Conservation (phyloP, 1,140 invertebrate genomes). For the Cotesia typhae region DNA sequence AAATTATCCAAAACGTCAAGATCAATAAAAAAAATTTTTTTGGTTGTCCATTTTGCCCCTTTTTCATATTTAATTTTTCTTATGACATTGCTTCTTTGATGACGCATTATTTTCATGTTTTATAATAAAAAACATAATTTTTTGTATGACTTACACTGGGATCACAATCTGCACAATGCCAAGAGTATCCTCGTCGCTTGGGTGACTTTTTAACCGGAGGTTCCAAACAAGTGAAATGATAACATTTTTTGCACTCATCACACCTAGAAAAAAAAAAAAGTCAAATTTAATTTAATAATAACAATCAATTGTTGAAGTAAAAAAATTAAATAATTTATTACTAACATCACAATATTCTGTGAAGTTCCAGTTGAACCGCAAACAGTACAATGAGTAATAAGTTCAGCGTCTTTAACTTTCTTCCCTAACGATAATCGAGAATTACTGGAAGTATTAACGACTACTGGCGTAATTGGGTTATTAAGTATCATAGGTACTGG, state of each 20-base stretch:
- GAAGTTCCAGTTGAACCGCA: constrained; percentile 71
- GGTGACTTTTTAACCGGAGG: constrained; percentile 93
- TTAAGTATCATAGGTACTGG: constrained; percentile 35
- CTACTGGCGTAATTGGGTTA: constrained; percentile 41
- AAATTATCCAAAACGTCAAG: too few species aligned
- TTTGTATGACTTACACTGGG: constrained; percentile 74
- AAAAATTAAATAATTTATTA: constrained; percentile 46
- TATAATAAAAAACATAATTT: too few species aligned
- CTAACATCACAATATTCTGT: constrained; percentile 75
- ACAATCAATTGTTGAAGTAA: constrained; percentile 7
- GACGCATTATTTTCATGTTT: too few species aligned
- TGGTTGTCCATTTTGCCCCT: too few species aligned
- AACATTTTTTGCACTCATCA: constrained; percentile 90
- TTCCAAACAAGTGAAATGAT: constrained; percentile 91
- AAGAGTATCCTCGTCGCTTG: constrained; percentile 91
- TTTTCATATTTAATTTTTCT: too few species aligned
- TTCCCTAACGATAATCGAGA: constrained; percentile 46
- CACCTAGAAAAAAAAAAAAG: constrained; percentile 76
- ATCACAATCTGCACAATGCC: constrained; percentile 96
- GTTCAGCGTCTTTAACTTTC: constrained; percentile 60
- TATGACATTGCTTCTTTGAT: too few species aligned
- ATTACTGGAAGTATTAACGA: background rate
- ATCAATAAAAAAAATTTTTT: too few species aligned
- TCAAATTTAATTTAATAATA: constrained; percentile 12
- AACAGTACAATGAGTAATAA: constrained; percentile 72